Conservation (phyloP, 2,797 vertebrate species). For the Hippopotamyrus pictus region DNA sequence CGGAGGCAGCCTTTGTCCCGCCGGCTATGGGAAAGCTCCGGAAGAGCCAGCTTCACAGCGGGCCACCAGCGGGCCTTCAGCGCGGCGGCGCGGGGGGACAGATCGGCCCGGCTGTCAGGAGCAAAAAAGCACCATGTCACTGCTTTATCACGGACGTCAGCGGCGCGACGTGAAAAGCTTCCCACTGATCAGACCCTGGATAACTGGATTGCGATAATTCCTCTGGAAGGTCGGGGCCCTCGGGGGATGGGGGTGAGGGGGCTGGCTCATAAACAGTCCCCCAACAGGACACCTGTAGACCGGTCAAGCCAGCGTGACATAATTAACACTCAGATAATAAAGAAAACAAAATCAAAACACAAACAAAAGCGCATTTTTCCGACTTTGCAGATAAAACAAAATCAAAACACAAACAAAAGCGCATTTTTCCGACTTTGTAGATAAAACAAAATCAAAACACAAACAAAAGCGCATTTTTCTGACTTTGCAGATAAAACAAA, state of each 20-base stretch:
- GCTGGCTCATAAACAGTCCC: neutral
- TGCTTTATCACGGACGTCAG: conserved; percentile 53
- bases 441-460: neutral
- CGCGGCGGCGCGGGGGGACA: conserved; percentile 32
- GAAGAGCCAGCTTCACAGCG: conserved; percentile 38
- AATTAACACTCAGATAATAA: neutral
- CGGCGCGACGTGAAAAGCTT: conserved; percentile 46
- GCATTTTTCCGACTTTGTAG: neutral
- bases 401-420: neutral
- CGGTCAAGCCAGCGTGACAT: neutral
- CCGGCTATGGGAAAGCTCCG: conserved; percentile 35
- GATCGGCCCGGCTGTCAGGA: conserved; percentile 62
- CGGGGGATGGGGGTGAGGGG: neutral
- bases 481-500: neutral
- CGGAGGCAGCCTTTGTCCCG: conserved; percentile 26
- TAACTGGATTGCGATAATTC: conserved; percentile 57
- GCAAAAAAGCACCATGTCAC: conserved; percentile 44
- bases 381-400: neutral
- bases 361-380: neutral
- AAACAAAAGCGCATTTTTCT: neutral
- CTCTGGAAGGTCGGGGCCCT: conserved; percentile 33
- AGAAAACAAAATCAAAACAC: neutral
- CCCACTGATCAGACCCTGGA: conserved; percentile 45
- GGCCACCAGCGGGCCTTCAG: conserved; percentile 37
- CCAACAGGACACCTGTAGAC: neutral